Percentiles rank a stretch among this genome's conserved stretches.
Conservation (phyloP, 2,113 vertebrate species). For the Rhinichthys klamathensis region DNA sequence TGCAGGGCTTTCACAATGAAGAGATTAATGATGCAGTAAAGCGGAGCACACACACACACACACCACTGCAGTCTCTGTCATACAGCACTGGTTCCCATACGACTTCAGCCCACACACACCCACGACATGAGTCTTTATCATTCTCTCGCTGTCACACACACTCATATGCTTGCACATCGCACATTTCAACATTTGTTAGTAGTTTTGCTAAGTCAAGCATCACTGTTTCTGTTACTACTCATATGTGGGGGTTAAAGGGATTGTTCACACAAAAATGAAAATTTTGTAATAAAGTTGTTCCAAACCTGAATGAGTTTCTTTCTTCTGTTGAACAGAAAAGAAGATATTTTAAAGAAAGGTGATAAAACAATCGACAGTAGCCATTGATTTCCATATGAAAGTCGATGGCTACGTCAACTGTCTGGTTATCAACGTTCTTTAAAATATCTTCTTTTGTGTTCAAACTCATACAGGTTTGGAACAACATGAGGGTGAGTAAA, state of each 20-base stretch:
- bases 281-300: too few species aligned
- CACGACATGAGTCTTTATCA: not conserved
- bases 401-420: too few species aligned
- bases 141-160: constrained; percentile 11
- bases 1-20: not conserved
- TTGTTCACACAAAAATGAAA: too few species aligned
- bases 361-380: too few species aligned
- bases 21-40: constrained; percentile 26
- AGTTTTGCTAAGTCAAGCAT: not conserved
- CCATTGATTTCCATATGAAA: too few species aligned
- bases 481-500: too few species aligned
- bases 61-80: not conserved
- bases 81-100: not conserved
- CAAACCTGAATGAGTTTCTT: too few species aligned
- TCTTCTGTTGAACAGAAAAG: too few species aligned
- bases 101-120: constrained; percentile 33
- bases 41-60: not conserved
- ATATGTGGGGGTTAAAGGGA: not conserved
- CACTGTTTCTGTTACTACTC: not conserved
- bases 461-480: too few species aligned
- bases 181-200: not conserved
- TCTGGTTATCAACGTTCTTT: too few species aligned
- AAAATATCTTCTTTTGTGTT: too few species aligned
- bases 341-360: too few species aligned
- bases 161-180: not conserved